Conservation (phyloP, 2,888 invertebrate species). For the Ceraclea dissimilis region DNA sequence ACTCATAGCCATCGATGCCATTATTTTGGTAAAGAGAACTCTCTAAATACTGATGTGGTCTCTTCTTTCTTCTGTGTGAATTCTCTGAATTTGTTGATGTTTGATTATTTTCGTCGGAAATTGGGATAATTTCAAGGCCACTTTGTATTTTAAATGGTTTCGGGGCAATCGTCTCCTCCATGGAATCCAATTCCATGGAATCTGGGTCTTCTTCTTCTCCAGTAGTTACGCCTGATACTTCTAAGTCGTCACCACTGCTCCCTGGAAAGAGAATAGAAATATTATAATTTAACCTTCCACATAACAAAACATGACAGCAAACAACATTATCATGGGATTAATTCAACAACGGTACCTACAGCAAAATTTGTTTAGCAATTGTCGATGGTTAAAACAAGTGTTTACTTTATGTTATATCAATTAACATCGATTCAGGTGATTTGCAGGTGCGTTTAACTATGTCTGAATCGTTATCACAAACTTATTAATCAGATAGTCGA, state of each 20-base stretch:
- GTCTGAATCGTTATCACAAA: too few relatives aligned
- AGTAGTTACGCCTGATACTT: constrained; percentile 30
- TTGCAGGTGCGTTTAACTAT: not conserved
- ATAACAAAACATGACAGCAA: too few relatives aligned
- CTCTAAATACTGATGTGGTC: constrained; percentile 22
- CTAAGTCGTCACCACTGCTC: constrained; percentile 46
- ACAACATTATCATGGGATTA: not conserved
- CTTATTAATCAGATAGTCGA: too few relatives aligned
- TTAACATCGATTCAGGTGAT: not conserved
- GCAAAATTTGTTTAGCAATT: not conserved
- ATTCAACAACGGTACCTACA: not conserved
- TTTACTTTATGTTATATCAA: not conserved
- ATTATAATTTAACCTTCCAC: too few relatives aligned
- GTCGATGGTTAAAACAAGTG: not conserved
- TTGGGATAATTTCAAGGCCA: constrained; percentile 20
- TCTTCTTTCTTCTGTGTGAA: constrained; percentile 22
- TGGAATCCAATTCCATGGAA: constrained; percentile 28
- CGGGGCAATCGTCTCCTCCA: too few relatives aligned
- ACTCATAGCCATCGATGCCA: constrained; percentile 18
- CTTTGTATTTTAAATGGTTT: constrained; percentile 11
- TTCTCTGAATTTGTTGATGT: constrained; percentile 14
- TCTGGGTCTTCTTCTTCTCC: constrained; percentile 28
- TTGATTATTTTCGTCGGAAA: constrained; percentile 14
- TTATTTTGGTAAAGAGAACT: constrained; percentile 16
- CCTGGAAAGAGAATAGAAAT: constrained; percentile 33